These are phyloP conservation scores for Physella acuta DNA, from an alignment of 1,140 invertebrate species.

Conservation along the genomic window DNA sequence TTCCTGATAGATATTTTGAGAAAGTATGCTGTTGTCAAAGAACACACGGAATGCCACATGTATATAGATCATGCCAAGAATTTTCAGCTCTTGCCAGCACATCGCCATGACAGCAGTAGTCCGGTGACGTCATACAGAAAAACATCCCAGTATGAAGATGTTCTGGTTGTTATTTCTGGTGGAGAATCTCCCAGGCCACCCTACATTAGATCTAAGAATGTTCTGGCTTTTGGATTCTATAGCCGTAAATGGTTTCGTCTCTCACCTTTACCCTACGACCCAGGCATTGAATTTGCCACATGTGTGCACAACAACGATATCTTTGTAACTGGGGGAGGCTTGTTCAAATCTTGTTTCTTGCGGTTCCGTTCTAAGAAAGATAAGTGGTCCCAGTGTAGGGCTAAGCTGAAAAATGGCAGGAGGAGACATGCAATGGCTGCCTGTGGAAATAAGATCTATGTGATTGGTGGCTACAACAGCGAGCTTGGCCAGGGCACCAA, in stretches of 20 bases:
- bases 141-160: constrained; percentile 40
- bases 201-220: constrained; percentile 45
- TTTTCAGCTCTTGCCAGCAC: constrained; percentile 43
- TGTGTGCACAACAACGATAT: constrained; percentile 50
- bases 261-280: constrained; percentile 45
- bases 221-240: constrained; percentile 47
- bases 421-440: constrained; percentile 46
- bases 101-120: constrained; percentile 44
- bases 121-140: constrained; percentile 35
- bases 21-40: constrained; percentile 32
- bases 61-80: constrained; percentile 45
- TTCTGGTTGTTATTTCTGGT: constrained; percentile 47
- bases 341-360: constrained; percentile 41
- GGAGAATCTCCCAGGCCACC: constrained; percentile 47
- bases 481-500: constrained; percentile 41
- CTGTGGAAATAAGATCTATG: constrained; percentile 44
- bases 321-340: constrained; percentile 47
- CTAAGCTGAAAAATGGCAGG: constrained; percentile 43
- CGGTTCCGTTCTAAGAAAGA: constrained; percentile 46
- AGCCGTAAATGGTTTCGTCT: constrained; percentile 43
- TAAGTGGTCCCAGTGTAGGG: constrained; percentile 43
- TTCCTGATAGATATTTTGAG: constrained; percentile 40
- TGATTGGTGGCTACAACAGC: constrained; percentile 49
- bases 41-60: constrained; percentile 35
- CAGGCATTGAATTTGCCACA: constrained; percentile 50